Percentiles rank a stretch among this genome's conserved stretches.
These are phyloP conservation scores for Psilopsiagon aurifrons DNA, from an alignment of 2,113 vertebrate genomes.

Conservation along the genomic window DNA sequence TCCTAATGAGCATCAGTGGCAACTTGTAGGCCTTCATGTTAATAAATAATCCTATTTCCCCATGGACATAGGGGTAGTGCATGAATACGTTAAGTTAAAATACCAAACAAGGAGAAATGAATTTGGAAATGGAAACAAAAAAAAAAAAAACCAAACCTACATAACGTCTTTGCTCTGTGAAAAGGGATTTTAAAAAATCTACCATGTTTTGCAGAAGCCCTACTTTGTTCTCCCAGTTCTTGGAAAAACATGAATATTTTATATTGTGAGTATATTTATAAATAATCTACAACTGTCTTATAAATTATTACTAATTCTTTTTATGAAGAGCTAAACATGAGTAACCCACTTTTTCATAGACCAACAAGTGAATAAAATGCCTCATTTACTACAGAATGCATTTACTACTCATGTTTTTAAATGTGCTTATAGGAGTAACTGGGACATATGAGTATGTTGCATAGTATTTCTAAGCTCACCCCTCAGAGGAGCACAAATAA, in stretches of 20 bases:
- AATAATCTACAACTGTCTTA: conserved; percentile 12
- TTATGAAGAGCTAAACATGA: not conserved
- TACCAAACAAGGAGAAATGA: not conserved
- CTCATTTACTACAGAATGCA: not conserved
- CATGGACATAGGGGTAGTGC: not conserved
- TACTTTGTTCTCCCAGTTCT: conserved; percentile 8
- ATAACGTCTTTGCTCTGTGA: not conserved
- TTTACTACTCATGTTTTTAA: not conserved
- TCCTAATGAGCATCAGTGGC: not conserved
- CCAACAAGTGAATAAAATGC: conserved; percentile 1
- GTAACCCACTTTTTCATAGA: not conserved
- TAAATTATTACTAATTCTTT: conserved; percentile 47
- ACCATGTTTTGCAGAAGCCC: not conserved
- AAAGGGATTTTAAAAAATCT: not conserved
- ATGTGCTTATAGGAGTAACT: not conserved
- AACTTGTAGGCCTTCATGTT: not conserved
- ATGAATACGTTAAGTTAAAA: not conserved
- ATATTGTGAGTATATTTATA: not conserved
- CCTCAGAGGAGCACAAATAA: not conserved
- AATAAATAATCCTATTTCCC: not conserved
- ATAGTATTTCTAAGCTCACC: not conserved
- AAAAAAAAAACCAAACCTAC: not conserved
- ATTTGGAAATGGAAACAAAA: not conserved
- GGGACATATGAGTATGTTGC: not conserved
- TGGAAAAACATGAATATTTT: conserved; percentile 38